Evolutionary conservation across 2,113 vertebrate genomes (phyloP), one percentile per base, ranked within the genome.

Genomic region (Odocoileus hemionus): DNA sequence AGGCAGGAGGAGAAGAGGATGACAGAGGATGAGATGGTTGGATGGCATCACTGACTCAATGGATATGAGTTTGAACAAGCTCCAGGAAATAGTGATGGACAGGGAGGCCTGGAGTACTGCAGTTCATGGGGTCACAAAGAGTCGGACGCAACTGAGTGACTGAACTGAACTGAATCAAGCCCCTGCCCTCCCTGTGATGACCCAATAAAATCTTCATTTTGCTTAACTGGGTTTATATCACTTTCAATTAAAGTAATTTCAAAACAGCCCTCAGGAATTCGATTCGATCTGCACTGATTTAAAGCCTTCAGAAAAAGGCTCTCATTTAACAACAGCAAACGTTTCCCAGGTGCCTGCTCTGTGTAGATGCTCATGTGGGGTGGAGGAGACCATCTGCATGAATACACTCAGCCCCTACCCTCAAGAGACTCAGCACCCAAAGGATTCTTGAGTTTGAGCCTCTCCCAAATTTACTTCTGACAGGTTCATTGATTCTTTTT

Each of bases 91-190:
- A 8, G 7, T 17, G 7, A 67, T 67, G 17, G 33, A n/a, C 61
- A 9, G 61, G 33, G 61, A 67, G 3, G 0, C 30, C 33, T 67
- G 61, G 30, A 1, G 0, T n/a, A 0, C 16, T 67, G 7, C 33
- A 4, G 17, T 67, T 2, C 61, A n/a, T 2, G 16, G 33, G 4
- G 61, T n/a, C 1, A 0, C 61, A 67, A n/a, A 67, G 61, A 10
- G 33, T 19, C 2, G 2, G 16, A 67, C 33, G 1, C 0, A 3
- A 67, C 33, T 67, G 15, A 67, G 16, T 4, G 1, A 67, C 61
- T n/a, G 7, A 1, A 67, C 61, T 67, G 61, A 67, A n/a, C 61
- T 67, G 61, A 67, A 67, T 7, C 61, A 19, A 67, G 16, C 16
- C 16, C 61, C 61, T n/a, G 61, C 3, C 76, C 43, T 94, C 57